Conservation (phyloP, 2,888 invertebrate genomes). For the Pristionchus arcanus region DNA sequence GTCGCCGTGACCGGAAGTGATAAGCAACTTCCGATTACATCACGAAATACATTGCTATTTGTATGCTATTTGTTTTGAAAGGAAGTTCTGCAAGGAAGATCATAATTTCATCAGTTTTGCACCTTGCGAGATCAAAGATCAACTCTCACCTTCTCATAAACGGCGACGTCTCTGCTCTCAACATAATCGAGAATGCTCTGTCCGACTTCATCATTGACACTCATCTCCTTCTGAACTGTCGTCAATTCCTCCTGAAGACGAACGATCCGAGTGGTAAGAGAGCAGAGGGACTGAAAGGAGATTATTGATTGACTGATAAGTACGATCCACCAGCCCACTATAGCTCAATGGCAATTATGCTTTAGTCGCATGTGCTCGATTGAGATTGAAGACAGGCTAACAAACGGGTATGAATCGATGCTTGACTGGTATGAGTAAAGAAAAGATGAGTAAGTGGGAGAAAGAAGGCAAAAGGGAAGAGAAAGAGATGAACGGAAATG, state of each 20-base stretch:
- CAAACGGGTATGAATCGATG: slow-evolving; percentile 2
- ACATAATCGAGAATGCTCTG: slow-evolving; percentile 19
- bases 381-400: background rate
- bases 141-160: slow-evolving; percentile 44
- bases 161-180: background rate
- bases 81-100: background rate
- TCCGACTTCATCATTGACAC: slow-evolving; percentile 47
- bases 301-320: slow-evolving; percentile 13
- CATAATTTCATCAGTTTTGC: background rate
- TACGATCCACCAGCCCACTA: too few relatives aligned
- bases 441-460: slow-evolving; percentile 45
- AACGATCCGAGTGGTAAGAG: slow-evolving; percentile 21
- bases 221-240: slow-evolving; percentile 47
- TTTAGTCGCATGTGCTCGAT: background rate
- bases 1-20: background rate
- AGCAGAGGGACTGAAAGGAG: slow-evolving; percentile 28
- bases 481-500: slow-evolving; percentile 30
- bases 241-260: slow-evolving; percentile 49
- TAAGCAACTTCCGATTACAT: slow-evolving; percentile 2
- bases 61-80: background rate
- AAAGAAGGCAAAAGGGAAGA: background rate
- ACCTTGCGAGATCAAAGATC: background rate
- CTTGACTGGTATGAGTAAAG: slow-evolving; percentile 44
- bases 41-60: background rate
- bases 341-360: background rate